A percentile compares a stretch with the other conserved stretches of the same genome.
Conservation (phyloP, 1,140 invertebrate genomes). For the Conus ventricosus region DNA sequence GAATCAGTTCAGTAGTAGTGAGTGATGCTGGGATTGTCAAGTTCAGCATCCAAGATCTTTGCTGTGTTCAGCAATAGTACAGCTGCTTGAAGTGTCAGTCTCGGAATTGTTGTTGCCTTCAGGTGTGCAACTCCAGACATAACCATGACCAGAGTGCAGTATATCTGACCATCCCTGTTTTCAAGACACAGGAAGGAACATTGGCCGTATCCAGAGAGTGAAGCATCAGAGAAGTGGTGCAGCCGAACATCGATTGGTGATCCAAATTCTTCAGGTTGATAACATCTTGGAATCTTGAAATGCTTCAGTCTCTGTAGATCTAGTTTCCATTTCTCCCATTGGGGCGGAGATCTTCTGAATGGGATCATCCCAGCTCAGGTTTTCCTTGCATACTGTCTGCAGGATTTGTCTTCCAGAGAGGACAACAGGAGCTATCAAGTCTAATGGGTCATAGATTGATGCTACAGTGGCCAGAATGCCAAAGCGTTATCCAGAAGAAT, state of each 20-base stretch:
- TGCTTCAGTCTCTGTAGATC: conserved; percentile 34
- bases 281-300: conserved; percentile 44
- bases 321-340: conserved; percentile 44
- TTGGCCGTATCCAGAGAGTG: conserved; percentile 49
- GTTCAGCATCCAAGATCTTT: not conserved
- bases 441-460: conserved; percentile 51
- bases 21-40: not conserved
- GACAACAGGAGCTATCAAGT: conserved; percentile 46
- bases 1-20: conserved; percentile 6
- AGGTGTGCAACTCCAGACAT: conserved; percentile 53
- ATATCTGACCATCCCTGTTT: conserved; percentile 32
- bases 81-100: conserved; percentile 54
- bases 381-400: conserved; percentile 45
- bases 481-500: too few species aligned
- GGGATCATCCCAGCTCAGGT: conserved; percentile 46
- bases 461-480: conserved; percentile 47
- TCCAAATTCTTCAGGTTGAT: conserved; percentile 46
- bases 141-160: conserved; percentile 51
- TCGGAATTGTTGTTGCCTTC: conserved; percentile 47
- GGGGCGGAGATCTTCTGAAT: conserved; percentile 24
- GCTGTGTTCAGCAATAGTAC: conserved; percentile 44
- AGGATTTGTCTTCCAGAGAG: conserved; percentile 46
- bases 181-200: conserved; percentile 47
- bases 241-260: conserved; percentile 49
- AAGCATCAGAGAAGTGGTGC: conserved; percentile 52